Percentiles rank a stretch among this genome's conserved stretches.
These are phyloP conservation scores for Nemapogon koenigi DNA, from an alignment of 2,888 invertebrate genomes.

Conservation along the genomic window DNA sequence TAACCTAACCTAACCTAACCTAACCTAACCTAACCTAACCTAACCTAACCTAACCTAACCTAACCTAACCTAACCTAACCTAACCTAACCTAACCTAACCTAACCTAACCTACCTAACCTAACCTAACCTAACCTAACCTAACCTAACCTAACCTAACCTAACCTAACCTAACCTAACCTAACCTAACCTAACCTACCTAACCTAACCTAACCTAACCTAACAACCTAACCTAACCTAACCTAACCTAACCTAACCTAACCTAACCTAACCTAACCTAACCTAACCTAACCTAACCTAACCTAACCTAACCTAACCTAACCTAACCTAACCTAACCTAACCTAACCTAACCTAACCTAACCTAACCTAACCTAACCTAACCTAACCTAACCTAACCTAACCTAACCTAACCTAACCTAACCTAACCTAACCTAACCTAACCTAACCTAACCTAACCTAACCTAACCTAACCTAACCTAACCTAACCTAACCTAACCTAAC, in stretches of 20 bases:
- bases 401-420: slow-evolving; percentile 4
- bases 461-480: slow-evolving; percentile 9
- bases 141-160: slow-evolving; percentile 11
- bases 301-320: slow-evolving; percentile 10
- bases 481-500: slow-evolving; percentile 4
- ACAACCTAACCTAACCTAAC: slow-evolving; percentile 10
- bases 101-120: slow-evolving; percentile 11
- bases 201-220: slow-evolving; percentile 10
- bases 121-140: slow-evolving; percentile 11
- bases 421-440: slow-evolving; percentile 2
- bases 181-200: slow-evolving; percentile 11
- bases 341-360: slow-evolving; percentile 13
- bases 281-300: slow-evolving; percentile 10
- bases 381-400: slow-evolving; percentile 5
- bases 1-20: slow-evolving; percentile 11
- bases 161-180: slow-evolving; percentile 11
- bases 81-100: slow-evolving; percentile 11
- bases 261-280: slow-evolving; percentile 11
- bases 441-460: slow-evolving; percentile 4
- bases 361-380: slow-evolving; percentile 9
- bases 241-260: slow-evolving; percentile 10
- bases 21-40: slow-evolving; percentile 11
- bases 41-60: slow-evolving; percentile 10
- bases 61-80: slow-evolving; percentile 11
- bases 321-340: slow-evolving; percentile 11